These are phyloP conservation scores for Pseudomyrmex concolor DNA, from an alignment of 1,140 invertebrate genomes.

Conservation along the genomic window DNA sequence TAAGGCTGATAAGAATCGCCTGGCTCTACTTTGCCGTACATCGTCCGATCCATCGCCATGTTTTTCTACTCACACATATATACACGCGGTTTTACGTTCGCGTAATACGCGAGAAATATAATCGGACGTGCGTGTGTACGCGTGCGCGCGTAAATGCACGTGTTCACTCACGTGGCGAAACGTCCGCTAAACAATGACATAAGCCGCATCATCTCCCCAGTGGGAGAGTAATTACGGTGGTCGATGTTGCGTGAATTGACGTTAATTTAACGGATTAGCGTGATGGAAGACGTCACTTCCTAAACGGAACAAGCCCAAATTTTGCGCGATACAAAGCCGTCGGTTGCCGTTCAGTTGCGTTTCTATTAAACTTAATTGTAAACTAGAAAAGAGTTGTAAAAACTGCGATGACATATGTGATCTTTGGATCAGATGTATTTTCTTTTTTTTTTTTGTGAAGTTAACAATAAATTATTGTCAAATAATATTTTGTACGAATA, in stretches of 20 bases:
- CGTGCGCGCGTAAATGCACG: slow-evolving; percentile 38
- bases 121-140: slow-evolving; percentile 41
- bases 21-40: slow-evolving; percentile 93
- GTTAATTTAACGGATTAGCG: slow-evolving; percentile 42
- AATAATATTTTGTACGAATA: not conserved
- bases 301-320: not conserved
- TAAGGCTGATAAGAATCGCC: slow-evolving; percentile 91
- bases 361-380: too few relatives aligned
- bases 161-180: slow-evolving; percentile 51
- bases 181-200: slow-evolving; percentile 47
- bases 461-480: not conserved
- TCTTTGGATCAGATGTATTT: not conserved
- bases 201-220: not conserved
- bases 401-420: too few relatives aligned
- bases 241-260: slow-evolving; percentile 45
- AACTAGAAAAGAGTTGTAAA: not conserved
- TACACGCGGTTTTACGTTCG: not conserved
- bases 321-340: too few relatives aligned
- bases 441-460: not conserved
- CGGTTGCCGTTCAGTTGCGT: not conserved
- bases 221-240: slow-evolving; percentile 33
- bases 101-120: not conserved
- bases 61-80: not conserved
- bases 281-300: slow-evolving; percentile 26
- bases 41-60: slow-evolving; percentile 91